Evolutionary conservation across 2,888 invertebrate genomes (phyloP).

Genomic region (Drymonia ruficornis): DNA sequence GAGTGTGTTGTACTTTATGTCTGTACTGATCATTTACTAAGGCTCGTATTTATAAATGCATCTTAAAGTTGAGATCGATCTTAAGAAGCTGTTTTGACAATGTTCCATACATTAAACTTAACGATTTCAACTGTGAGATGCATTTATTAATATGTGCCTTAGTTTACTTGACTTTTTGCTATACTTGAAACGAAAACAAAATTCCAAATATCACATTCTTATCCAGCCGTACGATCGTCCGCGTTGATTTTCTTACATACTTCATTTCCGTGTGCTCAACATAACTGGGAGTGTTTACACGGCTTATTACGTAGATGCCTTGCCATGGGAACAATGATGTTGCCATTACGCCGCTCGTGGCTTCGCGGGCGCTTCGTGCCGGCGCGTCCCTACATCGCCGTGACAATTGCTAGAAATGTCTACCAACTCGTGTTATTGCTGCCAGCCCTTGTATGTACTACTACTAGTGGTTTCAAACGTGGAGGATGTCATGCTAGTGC

Average conservation of each 20-base stretch:
- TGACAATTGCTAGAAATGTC: constrained; percentile 30
- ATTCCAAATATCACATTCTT: constrained; percentile 11
- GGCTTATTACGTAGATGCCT: constrained; percentile 35
- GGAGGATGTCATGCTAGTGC: no score
- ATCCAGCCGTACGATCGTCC: constrained; percentile 20
- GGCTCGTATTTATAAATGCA: no score
- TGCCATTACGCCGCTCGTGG: constrained; percentile 20
- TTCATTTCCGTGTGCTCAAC: constrained; percentile 47
- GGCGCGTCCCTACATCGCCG: constrained; percentile 32
- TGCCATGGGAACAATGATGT: constrained; percentile 41
- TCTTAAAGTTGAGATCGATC: no score
- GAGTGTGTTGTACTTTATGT: no score
- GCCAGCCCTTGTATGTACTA: neutral
- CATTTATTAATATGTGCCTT: no score
- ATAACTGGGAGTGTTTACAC: constrained; percentile 48
- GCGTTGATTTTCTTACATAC: constrained; percentile 19
- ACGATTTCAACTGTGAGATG: no score
- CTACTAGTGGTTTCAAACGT: no score
- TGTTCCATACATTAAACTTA: no score
- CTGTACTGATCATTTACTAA: no score
- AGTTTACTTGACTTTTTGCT: no score
- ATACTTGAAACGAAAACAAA: no score
- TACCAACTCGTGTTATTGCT: neutral
- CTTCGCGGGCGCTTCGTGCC: constrained; percentile 8
- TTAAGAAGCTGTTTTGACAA: no score